phyloP scores from a whole-genome alignment of 2,113 vertebrate genomes.

The Malurus melanocephalus region DNA sequence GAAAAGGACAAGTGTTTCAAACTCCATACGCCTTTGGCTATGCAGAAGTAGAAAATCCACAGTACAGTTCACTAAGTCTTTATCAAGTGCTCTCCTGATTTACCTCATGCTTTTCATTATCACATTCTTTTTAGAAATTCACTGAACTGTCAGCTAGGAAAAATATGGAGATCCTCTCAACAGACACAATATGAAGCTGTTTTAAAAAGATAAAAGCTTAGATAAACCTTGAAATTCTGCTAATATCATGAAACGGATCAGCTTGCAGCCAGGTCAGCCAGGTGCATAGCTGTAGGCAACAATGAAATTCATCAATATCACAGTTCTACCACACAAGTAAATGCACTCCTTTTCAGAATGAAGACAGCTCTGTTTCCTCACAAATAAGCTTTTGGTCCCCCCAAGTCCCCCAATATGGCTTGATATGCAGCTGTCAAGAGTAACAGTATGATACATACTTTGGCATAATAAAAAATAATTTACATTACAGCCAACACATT shows the following conservation, averaged over 20 bases:
- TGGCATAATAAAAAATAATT: slow-evolving; percentile 74
- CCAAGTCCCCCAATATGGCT: slow-evolving; percentile 35
- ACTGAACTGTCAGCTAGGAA: not conserved
- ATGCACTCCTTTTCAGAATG: slow-evolving; percentile 5
- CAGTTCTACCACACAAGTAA: not conserved
- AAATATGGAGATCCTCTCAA: not conserved
- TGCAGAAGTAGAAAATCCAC: not conserved
- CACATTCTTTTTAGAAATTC: not conserved
- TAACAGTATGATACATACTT: slow-evolving; percentile 56
- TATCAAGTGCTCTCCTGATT: not conserved
- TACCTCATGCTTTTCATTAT: not conserved
- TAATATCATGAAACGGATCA: not conserved
- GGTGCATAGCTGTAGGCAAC: not conserved
- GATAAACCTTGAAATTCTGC: not conserved
- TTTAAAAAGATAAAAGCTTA: not conserved
- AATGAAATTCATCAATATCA: not conserved
- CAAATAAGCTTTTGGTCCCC: slow-evolving; percentile 25
- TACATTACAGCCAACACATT: slow-evolving; percentile 69
- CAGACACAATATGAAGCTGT: not conserved
- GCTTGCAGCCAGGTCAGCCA: slow-evolving; percentile 13
- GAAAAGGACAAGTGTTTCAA: not conserved
- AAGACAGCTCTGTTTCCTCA: not conserved
- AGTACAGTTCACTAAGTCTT: not conserved
- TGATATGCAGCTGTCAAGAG: slow-evolving; percentile 48
- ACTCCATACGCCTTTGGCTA: not conserved